A percentile compares a stretch with the other conserved stretches of the same genome.
These are phyloP conservation scores for Amphipyra berbera DNA, from an alignment of 2,888 invertebrate species.

Conservation along the genomic window DNA sequence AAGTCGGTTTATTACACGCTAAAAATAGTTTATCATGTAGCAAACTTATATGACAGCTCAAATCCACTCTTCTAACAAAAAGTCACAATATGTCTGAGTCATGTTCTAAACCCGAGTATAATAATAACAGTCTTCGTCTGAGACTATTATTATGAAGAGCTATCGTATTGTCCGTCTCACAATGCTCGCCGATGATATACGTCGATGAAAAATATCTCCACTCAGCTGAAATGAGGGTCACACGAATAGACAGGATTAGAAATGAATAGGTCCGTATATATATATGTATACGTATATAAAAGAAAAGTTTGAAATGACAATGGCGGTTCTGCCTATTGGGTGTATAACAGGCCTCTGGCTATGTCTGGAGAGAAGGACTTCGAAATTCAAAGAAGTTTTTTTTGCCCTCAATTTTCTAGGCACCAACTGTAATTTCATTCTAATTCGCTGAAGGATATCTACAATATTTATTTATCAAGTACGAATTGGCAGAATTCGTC, in stretches of 20 bases:
- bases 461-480: not conserved
- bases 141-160: conserved; percentile 58
- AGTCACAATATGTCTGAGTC: conserved; percentile 50
- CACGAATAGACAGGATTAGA: conserved; percentile 70
- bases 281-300: conserved; percentile 52
- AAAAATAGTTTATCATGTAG: conserved; percentile 22
- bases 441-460: not conserved
- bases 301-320: conserved; percentile 55
- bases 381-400: conserved; percentile 48
- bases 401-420: conserved; percentile 16
- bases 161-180: conserved; percentile 61
- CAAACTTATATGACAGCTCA: conserved; percentile 14
- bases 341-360: conserved; percentile 37
- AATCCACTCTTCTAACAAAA: conserved; percentile 47
- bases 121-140: conserved; percentile 48
- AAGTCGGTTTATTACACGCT: too few species aligned
- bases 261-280: conserved; percentile 58
- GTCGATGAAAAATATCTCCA: conserved; percentile 72
- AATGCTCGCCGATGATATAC: conserved; percentile 64
- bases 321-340: conserved; percentile 49
- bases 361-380: conserved; percentile 30
- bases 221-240: conserved; percentile 73
- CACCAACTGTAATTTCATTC: conserved; percentile 1
- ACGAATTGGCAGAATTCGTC: not conserved
- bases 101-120: conserved; percentile 47